Percentiles rank a stretch among this genome's conserved stretches.
phyloP scores from a whole-genome alignment of 2,113 vertebrate genomes.

The Rousettus leschenaultii region DNA sequence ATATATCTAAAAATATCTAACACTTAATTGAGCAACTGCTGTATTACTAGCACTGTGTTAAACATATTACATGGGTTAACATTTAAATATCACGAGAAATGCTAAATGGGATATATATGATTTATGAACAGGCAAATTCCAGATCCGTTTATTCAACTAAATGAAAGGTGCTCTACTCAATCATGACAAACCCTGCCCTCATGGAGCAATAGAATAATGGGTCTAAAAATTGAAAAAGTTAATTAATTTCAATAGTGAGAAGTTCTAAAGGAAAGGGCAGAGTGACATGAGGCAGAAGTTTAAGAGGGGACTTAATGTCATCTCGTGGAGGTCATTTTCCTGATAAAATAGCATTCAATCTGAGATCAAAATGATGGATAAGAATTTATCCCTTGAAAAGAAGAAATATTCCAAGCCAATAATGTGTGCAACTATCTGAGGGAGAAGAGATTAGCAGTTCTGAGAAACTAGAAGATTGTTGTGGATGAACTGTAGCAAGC shows the following conservation, averaged over 20 bases:
- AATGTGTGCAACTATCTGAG: background rate
- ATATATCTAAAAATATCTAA: background rate
- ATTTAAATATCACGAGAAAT: background rate
- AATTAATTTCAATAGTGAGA: background rate
- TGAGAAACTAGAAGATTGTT: background rate
- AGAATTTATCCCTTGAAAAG: background rate
- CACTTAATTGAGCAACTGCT: background rate
- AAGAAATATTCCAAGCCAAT: background rate
- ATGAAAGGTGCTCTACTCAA: background rate
- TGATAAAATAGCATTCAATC: background rate
- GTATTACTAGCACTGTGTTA: background rate
- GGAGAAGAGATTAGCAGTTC: background rate
- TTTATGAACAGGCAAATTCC: background rate
- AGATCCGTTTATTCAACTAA: background rate
- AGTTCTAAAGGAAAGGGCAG: background rate
- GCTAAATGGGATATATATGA: background rate
- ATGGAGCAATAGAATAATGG: background rate
- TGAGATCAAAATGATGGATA: background rate
- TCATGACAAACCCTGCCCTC: background rate
- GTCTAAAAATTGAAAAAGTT: background rate
- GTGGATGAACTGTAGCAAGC: background rate
- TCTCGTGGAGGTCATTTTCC: background rate
- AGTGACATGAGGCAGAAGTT: background rate
- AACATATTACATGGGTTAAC: background rate
- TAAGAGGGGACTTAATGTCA: background rate